A percentile compares a stretch with the other conserved stretches of the same genome.
Evolutionary conservation across 2,797 vertebrate species (phyloP).

Genomic region (Gymnoscopelus braueri): DNA sequence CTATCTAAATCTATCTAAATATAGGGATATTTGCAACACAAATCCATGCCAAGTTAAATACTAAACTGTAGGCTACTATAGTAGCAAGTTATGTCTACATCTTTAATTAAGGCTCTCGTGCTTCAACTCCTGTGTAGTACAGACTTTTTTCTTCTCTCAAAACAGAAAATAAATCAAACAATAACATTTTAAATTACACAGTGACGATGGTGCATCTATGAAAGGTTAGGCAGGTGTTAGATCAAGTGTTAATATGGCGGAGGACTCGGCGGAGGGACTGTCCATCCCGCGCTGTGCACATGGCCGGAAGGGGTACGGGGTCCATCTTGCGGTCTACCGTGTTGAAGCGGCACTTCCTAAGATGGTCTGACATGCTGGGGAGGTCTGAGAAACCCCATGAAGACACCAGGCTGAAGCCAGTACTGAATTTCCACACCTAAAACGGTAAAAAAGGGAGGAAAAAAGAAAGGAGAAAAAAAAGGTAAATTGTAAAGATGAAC

Average conservation of each 20-base stretch:
- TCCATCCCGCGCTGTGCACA: slow-evolving; percentile 92
- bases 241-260: slow-evolving; percentile 68
- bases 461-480: too few relatives aligned
- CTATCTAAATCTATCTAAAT: too few relatives aligned
- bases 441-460: too few relatives aligned
- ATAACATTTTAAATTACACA: slow-evolving; percentile 84
- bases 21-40: slow-evolving; percentile 67
- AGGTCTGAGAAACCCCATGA: slow-evolving; percentile 94
- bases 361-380: slow-evolving; percentile 96
- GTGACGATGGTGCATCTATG: slow-evolving; percentile 82
- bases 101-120: slow-evolving; percentile 85
- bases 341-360: slow-evolving; percentile 94
- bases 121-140: slow-evolving; percentile 73
- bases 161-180: slow-evolving; percentile 88
- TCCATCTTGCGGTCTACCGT: slow-evolving; percentile 89
- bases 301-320: slow-evolving; percentile 93
- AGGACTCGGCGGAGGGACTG: slow-evolving; percentile 91
- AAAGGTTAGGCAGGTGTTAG: slow-evolving; percentile 67
- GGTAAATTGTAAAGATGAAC: too few relatives aligned
- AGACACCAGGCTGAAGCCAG: slow-evolving; percentile 92
- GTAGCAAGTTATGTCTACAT: slow-evolving; percentile 81
- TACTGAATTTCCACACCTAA: slow-evolving; percentile 98
- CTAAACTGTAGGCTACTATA: slow-evolving; percentile 62
- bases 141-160: slow-evolving; percentile 43
- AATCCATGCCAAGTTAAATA: slow-evolving; percentile 66